Conservation (phyloP, 2,797 vertebrate genomes). For the Smutsia gigantea region DNA sequence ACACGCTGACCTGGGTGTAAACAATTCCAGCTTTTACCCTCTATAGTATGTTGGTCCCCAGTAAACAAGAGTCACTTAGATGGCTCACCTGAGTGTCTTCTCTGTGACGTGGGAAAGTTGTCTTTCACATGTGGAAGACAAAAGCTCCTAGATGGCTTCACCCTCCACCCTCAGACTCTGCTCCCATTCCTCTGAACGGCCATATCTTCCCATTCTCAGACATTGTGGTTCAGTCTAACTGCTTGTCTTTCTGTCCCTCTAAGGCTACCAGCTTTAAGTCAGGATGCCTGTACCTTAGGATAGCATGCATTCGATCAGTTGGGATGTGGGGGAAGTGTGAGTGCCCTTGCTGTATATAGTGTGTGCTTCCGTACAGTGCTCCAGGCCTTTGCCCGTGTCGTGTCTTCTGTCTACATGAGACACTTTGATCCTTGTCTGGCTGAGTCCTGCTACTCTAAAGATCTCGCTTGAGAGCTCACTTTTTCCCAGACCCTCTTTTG, state of each 20-base stretch:
- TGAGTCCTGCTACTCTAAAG: neutral
- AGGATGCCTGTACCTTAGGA: neutral
- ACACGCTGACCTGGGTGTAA: neutral
- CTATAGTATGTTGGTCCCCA: too few relatives aligned
- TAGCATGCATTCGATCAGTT: fast-evolving
- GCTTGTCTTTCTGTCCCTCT: neutral
- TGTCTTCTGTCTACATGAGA: neutral
- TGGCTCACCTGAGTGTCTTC: neutral
- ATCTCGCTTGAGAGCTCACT: neutral
- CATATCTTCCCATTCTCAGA: neutral
- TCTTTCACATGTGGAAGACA: neutral
- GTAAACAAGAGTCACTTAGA: neutral
- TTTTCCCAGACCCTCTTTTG: neutral
- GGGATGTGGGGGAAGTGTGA: too few relatives aligned
- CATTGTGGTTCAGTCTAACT: neutral
- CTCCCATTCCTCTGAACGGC: neutral
- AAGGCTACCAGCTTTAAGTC: neutral
- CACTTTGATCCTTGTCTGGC: neutral
- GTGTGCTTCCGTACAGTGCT: neutral
- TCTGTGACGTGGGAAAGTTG: neutral
- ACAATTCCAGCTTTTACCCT: neutral
- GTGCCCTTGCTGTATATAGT: neutral
- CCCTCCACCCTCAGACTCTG: neutral
- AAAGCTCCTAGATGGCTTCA: neutral
- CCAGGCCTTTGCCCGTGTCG: neutral